Conservation (phyloP, 2,113 vertebrate species). For the Lontra canadensis region DNA sequence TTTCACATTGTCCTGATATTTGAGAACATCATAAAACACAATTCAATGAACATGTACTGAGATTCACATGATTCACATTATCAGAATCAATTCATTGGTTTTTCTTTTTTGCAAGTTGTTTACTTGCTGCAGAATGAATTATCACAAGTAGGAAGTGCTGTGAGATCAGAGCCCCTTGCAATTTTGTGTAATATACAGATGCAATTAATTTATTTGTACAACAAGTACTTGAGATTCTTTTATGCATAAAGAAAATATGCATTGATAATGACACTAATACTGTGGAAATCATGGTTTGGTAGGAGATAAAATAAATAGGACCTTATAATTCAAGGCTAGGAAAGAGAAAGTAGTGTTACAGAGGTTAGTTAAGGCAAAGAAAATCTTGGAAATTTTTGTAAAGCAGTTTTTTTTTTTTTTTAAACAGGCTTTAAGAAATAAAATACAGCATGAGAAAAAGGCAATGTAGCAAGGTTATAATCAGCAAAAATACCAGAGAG, state of each 20-base stretch:
- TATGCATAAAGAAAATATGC: not conserved
- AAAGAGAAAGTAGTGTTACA: not conserved
- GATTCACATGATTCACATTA: not conserved
- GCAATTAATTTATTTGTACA: slow-evolving; percentile 17
- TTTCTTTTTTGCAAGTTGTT: slow-evolving; percentile 25
- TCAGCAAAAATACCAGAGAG: not conserved
- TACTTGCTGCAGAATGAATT: slow-evolving; percentile 22
- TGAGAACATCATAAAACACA: not conserved
- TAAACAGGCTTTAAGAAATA: not conserved
- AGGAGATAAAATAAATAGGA: not conserved
- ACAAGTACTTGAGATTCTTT: not conserved
- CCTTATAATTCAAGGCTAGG: not conserved
- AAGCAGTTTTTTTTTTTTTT: not conserved
- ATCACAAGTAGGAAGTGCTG: not conserved
- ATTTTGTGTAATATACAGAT: not conserved
- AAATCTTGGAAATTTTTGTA: not conserved
- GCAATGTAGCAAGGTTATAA: not conserved
- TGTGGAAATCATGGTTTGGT: not conserved
- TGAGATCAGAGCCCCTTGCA: slow-evolving; percentile 9
- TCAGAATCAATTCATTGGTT: not conserved
- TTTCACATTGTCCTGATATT: slow-evolving; percentile 5
- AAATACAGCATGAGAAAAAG: not conserved
- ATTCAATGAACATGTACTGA: not conserved
- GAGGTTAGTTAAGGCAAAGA: not conserved
- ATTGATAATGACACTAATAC: not conserved